These are phyloP conservation scores for Mesaphorura yosii DNA, from an alignment of 1,140 invertebrate species.

Conservation along the genomic window DNA sequence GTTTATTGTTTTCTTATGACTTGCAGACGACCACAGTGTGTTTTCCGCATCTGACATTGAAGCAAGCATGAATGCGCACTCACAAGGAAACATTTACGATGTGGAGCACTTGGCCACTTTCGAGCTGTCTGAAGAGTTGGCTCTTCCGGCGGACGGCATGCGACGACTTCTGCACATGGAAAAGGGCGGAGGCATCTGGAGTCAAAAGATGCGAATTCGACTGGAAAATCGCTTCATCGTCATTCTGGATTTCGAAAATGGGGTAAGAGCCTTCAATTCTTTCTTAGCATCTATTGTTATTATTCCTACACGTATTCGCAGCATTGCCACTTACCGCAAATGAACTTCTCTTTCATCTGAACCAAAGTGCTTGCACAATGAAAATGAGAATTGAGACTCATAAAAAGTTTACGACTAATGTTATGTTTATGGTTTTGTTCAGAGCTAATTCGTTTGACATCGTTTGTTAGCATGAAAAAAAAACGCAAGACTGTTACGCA, in stretches of 20 bases:
- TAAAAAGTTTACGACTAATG: no score
- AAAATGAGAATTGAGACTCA: no score
- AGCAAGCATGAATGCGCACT: neutral
- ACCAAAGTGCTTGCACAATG: no score
- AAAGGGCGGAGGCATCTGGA: conserved; percentile 97
- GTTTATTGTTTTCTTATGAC: neutral
- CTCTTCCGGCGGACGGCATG: conserved; percentile 90
- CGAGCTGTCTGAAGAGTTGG: conserved; percentile 77
- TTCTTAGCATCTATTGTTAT: no score
- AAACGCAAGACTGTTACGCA: no score
- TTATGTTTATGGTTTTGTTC: neutral
- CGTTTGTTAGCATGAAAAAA: no score
- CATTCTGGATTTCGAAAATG: conserved; percentile 92
- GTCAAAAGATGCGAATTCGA: conserved; percentile 89
- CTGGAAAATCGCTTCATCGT: conserved; percentile 77
- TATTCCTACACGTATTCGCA: no score
- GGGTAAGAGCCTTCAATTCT: conserved; percentile 48
- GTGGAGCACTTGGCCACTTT: conserved; percentile 97
- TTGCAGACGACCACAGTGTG: conserved; percentile 20
- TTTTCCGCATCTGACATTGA: conserved; percentile 22
- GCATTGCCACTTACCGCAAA: no score
- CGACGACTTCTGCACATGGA: conserved; percentile 85
- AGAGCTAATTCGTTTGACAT: no score
- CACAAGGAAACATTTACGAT: conserved; percentile 49
- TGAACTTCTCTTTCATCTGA: no score